Conservation (phyloP, 2,113 vertebrate genomes). For the Geococcyx californianus region DNA sequence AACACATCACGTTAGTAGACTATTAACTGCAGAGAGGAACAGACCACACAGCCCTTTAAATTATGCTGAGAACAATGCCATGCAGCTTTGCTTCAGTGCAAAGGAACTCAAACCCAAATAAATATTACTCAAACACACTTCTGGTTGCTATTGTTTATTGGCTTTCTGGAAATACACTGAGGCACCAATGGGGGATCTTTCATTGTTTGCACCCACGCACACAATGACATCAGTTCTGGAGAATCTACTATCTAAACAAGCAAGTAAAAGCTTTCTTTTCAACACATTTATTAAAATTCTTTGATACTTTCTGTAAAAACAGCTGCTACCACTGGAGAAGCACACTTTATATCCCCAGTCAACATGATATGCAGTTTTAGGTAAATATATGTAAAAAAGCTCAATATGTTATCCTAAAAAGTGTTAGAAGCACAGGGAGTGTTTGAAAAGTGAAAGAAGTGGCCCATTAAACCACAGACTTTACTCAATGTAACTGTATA, state of each 20-base stretch:
- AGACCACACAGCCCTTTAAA: not conserved
- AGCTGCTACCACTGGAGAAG: not conserved
- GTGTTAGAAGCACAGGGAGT: not conserved
- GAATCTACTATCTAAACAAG: constrained; percentile 52
- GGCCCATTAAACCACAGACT: not conserved
- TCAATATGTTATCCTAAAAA: not conserved
- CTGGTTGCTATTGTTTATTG: constrained; percentile 54
- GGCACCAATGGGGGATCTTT: constrained; percentile 39
- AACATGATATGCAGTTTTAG: not conserved
- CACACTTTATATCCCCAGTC: not conserved
- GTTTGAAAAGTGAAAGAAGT: not conserved
- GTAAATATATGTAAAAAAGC: not conserved
- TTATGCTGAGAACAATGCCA: not conserved
- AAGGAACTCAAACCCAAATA: constrained; percentile 55
- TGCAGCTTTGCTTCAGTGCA: constrained; percentile 1
- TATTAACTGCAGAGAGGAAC: not conserved
- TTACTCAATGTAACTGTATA: not conserved
- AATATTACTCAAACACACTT: constrained; percentile 26
- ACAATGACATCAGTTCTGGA: constrained; percentile 33
- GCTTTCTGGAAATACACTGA: constrained; percentile 44
- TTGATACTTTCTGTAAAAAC: not conserved
- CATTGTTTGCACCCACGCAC: constrained; percentile 54
- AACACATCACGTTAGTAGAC: not conserved
- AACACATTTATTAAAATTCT: constrained; percentile 3
- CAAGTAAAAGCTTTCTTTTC: constrained; percentile 26